phyloP scores from a whole-genome alignment of 2,888 invertebrate genomes.

The Eretmocerus hayati region DNA sequence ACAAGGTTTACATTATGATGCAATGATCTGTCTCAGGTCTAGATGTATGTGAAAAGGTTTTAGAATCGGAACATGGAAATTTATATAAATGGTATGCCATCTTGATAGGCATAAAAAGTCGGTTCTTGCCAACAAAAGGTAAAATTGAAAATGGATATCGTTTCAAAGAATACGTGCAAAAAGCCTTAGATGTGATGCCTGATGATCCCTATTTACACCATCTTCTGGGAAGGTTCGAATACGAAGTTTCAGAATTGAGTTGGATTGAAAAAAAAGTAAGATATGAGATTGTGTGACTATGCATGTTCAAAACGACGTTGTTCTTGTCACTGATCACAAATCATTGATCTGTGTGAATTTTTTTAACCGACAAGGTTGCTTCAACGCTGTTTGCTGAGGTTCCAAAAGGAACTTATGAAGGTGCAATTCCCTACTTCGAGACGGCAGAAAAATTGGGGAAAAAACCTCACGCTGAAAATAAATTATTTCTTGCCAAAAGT shows the following conservation, averaged over 20 bases:
- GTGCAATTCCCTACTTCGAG: conserved; percentile 54
- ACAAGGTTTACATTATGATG: background rate
- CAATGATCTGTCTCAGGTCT: conserved; percentile 45
- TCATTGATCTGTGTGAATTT: conserved; percentile 7
- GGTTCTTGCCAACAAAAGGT: conserved; percentile 56
- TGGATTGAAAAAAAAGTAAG: conserved; percentile 58
- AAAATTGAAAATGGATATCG: conserved; percentile 59
- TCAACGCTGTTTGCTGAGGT: conserved; percentile 57
- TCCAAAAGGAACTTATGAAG: conserved; percentile 56
- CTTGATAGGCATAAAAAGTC: conserved; percentile 56
- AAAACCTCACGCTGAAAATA: conserved; percentile 55
- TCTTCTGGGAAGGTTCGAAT: conserved; percentile 64
- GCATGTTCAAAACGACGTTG: background rate
- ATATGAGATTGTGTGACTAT: conserved; percentile 1
- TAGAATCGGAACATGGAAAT: conserved; percentile 51
- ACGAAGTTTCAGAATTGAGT: conserved; percentile 55
- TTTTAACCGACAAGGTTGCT: conserved; percentile 53
- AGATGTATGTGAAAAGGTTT: conserved; percentile 51
- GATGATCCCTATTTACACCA: conserved; percentile 59
- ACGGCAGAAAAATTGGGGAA: conserved; percentile 51
- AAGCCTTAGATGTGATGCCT: conserved; percentile 56
- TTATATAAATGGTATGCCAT: conserved; percentile 72
- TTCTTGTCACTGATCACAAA: no score
- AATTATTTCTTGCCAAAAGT: conserved; percentile 54
- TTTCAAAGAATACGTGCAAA: conserved; percentile 63